These are phyloP conservation scores for Monopis laevigella DNA, from an alignment of 2,888 invertebrate genomes.

Conservation along the genomic window DNA sequence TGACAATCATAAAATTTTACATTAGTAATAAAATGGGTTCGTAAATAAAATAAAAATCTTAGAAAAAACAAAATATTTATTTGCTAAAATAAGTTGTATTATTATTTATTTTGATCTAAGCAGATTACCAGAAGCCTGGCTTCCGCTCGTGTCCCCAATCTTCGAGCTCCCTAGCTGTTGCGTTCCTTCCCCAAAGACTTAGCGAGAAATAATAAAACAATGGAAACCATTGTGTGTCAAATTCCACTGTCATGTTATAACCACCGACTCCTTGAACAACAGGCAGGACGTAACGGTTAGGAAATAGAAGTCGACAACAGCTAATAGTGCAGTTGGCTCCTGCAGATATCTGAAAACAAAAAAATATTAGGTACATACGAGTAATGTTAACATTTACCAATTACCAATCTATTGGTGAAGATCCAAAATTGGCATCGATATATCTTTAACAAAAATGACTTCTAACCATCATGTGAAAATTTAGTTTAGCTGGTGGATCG, in stretches of 20 bases:
- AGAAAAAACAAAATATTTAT: neutral
- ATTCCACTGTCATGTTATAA: slow-evolving; percentile 38
- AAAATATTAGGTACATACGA: no score
- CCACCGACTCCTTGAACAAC: slow-evolving; percentile 37
- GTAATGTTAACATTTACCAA: no score
- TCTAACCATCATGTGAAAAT: slow-evolving; percentile 23
- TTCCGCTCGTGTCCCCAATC: slow-evolving; percentile 24
- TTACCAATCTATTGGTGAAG: no score
- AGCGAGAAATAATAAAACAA: slow-evolving; percentile 35
- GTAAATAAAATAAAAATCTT: neutral
- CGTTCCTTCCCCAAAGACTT: slow-evolving; percentile 36
- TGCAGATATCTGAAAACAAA: slow-evolving; percentile 37
- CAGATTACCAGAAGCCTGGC: neutral
- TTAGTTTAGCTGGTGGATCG: slow-evolving; percentile 30
- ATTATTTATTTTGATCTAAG: no score
- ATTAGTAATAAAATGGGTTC: no score
- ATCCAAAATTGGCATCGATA: no score
- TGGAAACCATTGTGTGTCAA: slow-evolving; percentile 41
- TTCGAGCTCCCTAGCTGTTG: slow-evolving; percentile 24
- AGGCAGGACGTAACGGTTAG: slow-evolving; percentile 34
- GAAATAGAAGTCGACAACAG: slow-evolving; percentile 38
- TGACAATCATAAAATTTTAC: no score
- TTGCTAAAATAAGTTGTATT: neutral
- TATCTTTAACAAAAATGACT: no score
- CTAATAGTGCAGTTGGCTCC: slow-evolving; percentile 43